Conservation (phyloP, 2,888 invertebrate genomes). For the Loripinus fragilis region DNA sequence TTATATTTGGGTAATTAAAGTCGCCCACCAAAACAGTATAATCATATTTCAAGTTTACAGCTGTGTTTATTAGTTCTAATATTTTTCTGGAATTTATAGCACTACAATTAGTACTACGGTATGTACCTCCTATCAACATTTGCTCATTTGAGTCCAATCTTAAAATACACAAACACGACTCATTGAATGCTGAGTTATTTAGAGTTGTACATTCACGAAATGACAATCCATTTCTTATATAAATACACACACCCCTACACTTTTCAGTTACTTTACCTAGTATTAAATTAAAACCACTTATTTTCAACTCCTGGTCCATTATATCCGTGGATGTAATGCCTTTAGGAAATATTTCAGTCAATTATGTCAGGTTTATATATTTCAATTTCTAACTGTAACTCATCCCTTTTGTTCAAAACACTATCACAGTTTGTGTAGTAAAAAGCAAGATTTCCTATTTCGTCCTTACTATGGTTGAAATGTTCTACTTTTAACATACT, state of each 20-base stretch:
- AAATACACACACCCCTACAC: constrained; percentile 16
- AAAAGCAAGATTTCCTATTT: not conserved
- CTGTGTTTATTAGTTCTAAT: not conserved
- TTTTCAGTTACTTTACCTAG: constrained; percentile 1
- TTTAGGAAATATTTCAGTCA: constrained; percentile 21
- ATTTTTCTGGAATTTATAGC: constrained; percentile 5
- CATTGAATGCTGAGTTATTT: constrained; percentile 5
- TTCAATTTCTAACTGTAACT: constrained; percentile 16
- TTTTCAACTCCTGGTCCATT: not conserved
- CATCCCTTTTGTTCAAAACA: too few relatives aligned
- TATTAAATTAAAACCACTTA: constrained; percentile 11
- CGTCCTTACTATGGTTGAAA: not conserved
- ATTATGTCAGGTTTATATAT: constrained; percentile 14
- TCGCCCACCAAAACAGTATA: constrained; percentile 19
- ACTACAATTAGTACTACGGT: not conserved
- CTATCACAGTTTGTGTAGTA: constrained; percentile 26
- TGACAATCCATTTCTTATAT: not conserved
- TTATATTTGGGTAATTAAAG: constrained; percentile 17
- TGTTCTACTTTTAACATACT: not conserved
- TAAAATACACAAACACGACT: constrained; percentile 24
- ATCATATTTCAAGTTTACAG: constrained; percentile 11
- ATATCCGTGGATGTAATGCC: not conserved
- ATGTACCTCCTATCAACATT: constrained; percentile 17
- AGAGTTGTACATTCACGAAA: constrained; percentile 9
- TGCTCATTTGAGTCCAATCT: not conserved